These are phyloP conservation scores for Zosterops hypoxanthus DNA, from an alignment of 2,113 vertebrate species.

Conservation along the genomic window DNA sequence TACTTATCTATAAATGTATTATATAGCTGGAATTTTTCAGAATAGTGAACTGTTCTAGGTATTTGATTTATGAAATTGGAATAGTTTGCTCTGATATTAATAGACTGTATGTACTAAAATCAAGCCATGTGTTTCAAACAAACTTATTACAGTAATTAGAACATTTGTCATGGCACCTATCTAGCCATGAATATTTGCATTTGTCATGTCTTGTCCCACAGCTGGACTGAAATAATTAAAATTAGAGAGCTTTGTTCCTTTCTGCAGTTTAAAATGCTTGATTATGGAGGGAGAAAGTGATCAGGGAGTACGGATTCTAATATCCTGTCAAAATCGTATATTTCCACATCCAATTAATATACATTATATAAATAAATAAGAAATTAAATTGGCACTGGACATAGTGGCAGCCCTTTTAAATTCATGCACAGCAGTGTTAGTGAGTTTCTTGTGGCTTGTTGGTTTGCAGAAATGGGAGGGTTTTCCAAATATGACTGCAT, in stretches of 20 bases:
- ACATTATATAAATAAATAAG: not conserved
- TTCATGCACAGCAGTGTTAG: not conserved
- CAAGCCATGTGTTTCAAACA: not conserved
- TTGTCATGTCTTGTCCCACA: not conserved
- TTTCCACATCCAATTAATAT: not conserved
- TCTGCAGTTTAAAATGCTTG: not conserved
- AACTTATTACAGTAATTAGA: not conserved
- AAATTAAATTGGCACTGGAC: not conserved
- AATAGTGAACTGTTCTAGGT: not conserved
- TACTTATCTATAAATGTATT: not conserved
- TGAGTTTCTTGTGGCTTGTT: not conserved
- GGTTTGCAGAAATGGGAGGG: not conserved
- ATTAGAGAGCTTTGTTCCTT: not conserved
- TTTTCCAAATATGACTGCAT: constrained; percentile 27
- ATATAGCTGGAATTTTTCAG: not conserved
- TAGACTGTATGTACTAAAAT: not conserved
- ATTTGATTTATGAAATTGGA: not conserved
- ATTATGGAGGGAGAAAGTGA: not conserved
- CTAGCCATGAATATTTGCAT: not conserved
- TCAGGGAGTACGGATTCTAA: not conserved
- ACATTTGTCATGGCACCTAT: not conserved
- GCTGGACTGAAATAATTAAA: not conserved
- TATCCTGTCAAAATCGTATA: not conserved
- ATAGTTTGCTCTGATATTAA: not conserved
- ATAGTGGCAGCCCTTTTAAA: not conserved